Base-by-base conservation (phyloP, 2,113 vertebrate species). In the Cottus gobio region DNA sequence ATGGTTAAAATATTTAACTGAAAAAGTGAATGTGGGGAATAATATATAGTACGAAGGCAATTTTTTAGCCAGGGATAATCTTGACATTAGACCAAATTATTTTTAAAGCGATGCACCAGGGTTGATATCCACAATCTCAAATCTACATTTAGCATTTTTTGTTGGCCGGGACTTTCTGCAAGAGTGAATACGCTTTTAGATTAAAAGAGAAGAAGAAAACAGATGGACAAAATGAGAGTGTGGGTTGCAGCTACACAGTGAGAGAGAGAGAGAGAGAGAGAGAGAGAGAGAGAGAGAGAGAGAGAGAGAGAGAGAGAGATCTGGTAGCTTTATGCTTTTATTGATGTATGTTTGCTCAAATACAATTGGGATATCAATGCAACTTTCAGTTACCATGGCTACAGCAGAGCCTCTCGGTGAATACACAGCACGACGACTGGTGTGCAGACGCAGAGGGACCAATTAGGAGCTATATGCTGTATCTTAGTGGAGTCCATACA, bases 341-440 rank as follows among this genome's bases (percentile, higher is more conserved):
- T 68, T 83, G 78, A 85, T 78, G 71, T 75, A 72, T 82, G 57
- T 89, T 90, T 88, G 63, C 63, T 75, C 75, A 83, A 88, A 87
- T 71, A 82, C 54, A 90, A 75, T 73, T 85, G 69, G 81, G 75
- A 66, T 79, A 63, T 87, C 67, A 78, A 44, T 71, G 52, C 68
- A 80, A 79, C 54, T 75, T 83, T 79, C 72, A 50, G 93, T 93
- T 91, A 71, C 93, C 85, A 91, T 93, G 91, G 85, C 72, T 80
- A 93, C 91, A 44, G 72, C 70, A 82, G 73, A 84, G 58, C 34
- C 80, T 74, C 60, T 84, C 30, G 39, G 71, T 78, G 74, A 63
- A 82, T 85, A 83, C 56, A 78, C 60, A 83, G 86, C 37, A 58
- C 62, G 76, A 42, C 1, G 44, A 71, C 69, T 73, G 74, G 57